Base-by-base conservation (phyloP, 2,888 invertebrate species). In the Metellina segmentata region DNA sequence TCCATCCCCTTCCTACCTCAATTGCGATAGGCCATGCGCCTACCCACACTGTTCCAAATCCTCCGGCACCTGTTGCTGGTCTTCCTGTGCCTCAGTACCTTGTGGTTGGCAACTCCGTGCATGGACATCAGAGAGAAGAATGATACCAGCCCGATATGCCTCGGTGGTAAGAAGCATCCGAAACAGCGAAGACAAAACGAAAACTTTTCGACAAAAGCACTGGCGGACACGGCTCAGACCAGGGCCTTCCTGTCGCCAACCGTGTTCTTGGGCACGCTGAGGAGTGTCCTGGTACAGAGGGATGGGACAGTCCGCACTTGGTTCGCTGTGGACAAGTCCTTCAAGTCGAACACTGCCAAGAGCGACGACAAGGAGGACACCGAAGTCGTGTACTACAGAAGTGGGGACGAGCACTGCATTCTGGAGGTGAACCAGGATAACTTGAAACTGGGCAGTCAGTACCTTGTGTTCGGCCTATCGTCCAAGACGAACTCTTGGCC, bases 351-450 rank as follows among this genome's bases (percentile, higher is more conserved):
- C 70, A 69, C 20, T 71, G 61, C 85, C 70, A 49, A 49, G 11
- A 53, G 78, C 19, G 78, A 34, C 13, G 7, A 19, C 19, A 78
- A 82, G 16, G 91, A 87, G 74, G 91, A 91, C 70, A 71, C 77
- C 7, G 91, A 91, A 20, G 91, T 91, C 0, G 91, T 91, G 72
- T 91, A 91, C 75, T 85, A 77, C 61, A 82, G 78, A 34, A 82
- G 72, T 34, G 87, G 87, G 49, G 61, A 85, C 8, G 83, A 83
- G 51, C 75, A 69, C 49, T 91, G 91, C 16, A 70, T 91, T 9
- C 48, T 91, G 48, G 87, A 88, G 9, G 85, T 92, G 85, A 85
- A 89, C 77, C 87, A 92, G 53, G 89, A 92, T 70, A 92, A 82
- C 69, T 61, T 92, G 53, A 81, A 78, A 71, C 89, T 92, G 19